Evolutionary conservation across 1,140 invertebrate genomes (phyloP).

Genomic region (Myzus persicae): DNA sequence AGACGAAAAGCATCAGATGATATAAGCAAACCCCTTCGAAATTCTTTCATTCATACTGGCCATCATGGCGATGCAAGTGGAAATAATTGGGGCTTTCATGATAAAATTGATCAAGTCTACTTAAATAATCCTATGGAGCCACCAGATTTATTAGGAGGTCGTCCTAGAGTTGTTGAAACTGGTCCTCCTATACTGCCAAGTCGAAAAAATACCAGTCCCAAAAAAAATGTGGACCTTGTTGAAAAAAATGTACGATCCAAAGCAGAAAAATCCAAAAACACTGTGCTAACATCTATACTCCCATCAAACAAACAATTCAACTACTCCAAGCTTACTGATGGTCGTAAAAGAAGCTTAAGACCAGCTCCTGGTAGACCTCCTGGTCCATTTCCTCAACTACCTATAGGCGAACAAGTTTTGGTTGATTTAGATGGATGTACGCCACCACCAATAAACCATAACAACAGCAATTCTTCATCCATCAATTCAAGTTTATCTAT

Average conservation of each 20-base stretch:
- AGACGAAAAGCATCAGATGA: conserved; percentile 73
- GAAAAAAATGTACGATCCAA: conserved; percentile 34
- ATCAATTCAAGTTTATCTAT: conserved; percentile 67
- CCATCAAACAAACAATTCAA: conserved; percentile 75
- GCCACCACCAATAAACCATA: conserved; percentile 31
- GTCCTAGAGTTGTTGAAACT: not conserved
- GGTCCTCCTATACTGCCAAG: conserved; percentile 49
- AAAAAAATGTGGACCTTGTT: not conserved
- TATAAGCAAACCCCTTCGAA: conserved; percentile 79
- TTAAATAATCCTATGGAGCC: conserved; percentile 84
- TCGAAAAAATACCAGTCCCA: conserved; percentile 39
- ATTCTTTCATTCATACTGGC: conserved; percentile 87
- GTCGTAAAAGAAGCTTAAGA: conserved; percentile 62
- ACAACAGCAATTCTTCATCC: not conserved
- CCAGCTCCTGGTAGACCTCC: conserved; percentile 61
- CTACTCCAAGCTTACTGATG: conserved; percentile 79
- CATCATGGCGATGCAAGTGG: conserved; percentile 79
- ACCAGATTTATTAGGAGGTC: conserved; percentile 73
- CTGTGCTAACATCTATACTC: conserved; percentile 62
- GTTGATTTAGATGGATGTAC: conserved; percentile 45
- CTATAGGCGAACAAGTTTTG: conserved; percentile 59
- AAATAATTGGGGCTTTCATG: conserved; percentile 86
- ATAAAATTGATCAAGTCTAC: conserved; percentile 80
- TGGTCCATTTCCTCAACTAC: conserved; percentile 42
- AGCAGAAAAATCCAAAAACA: conserved; percentile 49